Conservation (phyloP, 1,140 invertebrate genomes). For the Apis laboriosa region DNA sequence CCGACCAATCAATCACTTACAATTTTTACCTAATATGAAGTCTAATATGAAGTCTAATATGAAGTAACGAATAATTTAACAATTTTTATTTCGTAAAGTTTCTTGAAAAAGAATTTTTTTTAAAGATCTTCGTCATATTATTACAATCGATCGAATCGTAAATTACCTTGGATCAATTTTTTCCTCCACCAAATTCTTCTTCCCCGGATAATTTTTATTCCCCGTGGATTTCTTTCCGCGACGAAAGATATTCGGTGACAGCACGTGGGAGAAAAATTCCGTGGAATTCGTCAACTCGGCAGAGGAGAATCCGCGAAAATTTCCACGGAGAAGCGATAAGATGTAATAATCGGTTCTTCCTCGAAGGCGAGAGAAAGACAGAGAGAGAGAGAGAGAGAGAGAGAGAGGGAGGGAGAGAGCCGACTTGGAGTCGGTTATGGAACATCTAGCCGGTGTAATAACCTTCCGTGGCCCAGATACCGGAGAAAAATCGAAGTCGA, state of each 20-base stretch:
- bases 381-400: too few relatives aligned
- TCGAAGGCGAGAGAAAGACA: not conserved
- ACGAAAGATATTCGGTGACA: not conserved
- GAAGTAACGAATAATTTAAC: too few relatives aligned
- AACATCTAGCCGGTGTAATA: constrained; percentile 60
- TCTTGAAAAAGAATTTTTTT: too few relatives aligned
- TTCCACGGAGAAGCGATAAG: constrained; percentile 13
- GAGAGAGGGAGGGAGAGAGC: too few relatives aligned
- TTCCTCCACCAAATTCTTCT: not conserved
- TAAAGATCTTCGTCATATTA: too few relatives aligned
- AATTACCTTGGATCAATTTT: not conserved
- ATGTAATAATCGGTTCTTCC: constrained; percentile 53
- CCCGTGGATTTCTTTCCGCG: not conserved
- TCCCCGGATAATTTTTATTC: not conserved
- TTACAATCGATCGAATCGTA: too few relatives aligned
- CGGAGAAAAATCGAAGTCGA: constrained; percentile 60
- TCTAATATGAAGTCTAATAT: too few relatives aligned
- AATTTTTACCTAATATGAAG: too few relatives aligned
- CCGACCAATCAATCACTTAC: too few relatives aligned
- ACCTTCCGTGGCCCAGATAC: constrained; percentile 62
- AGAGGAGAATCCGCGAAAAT: constrained; percentile 12
- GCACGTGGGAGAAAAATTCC: constrained; percentile 1
- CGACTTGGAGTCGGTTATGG: constrained; percentile 43
- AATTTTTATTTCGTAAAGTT: too few relatives aligned
- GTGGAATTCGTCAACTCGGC: not conserved